A percentile compares a stretch with the other conserved stretches of the same genome.
Conservation (phyloP, 2,113 vertebrate species). For the Rhinichthys klamathensis region DNA sequence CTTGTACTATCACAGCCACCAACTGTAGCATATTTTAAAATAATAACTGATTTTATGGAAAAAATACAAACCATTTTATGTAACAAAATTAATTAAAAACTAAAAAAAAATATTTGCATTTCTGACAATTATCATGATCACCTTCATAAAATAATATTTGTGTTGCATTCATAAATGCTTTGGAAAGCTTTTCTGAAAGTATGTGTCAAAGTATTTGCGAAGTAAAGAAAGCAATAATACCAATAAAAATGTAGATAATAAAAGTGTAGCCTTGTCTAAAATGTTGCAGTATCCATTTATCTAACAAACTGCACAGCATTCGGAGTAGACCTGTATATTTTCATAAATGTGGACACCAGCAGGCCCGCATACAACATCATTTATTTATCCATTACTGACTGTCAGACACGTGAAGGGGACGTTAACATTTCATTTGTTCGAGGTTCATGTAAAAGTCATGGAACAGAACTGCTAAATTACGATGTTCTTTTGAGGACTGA, state of each 20-base stretch:
- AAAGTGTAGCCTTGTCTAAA: not conserved
- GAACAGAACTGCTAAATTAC: not conserved
- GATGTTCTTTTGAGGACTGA: not conserved
- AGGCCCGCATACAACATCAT: not conserved
- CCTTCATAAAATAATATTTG: not conserved
- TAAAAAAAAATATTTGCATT: not conserved
- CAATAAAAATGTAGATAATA: not conserved
- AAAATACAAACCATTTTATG: not conserved
- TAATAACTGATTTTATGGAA: not conserved
- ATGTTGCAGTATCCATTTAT: not conserved
- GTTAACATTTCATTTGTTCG: not conserved
- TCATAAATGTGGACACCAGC: slow-evolving; percentile 5
- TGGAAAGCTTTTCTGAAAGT: not conserved
- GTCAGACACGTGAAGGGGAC: not conserved
- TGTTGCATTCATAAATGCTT: not conserved
- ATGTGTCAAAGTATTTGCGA: slow-evolving; percentile 1
- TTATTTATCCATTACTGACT: slow-evolving; percentile 22
- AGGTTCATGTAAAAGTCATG: not conserved
- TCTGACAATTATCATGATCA: not conserved
- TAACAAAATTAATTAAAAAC: too few relatives aligned
- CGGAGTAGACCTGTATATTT: not conserved
- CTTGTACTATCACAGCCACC: too few relatives aligned
- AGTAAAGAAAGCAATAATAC: not conserved
- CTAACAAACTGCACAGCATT: not conserved
- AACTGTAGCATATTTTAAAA: too few relatives aligned